A percentile compares a stretch with the other conserved stretches of the same genome.
These are phyloP conservation scores for Melanogrammus aeglefinus DNA, from an alignment of 2,797 vertebrate species.

Conservation along the genomic window DNA sequence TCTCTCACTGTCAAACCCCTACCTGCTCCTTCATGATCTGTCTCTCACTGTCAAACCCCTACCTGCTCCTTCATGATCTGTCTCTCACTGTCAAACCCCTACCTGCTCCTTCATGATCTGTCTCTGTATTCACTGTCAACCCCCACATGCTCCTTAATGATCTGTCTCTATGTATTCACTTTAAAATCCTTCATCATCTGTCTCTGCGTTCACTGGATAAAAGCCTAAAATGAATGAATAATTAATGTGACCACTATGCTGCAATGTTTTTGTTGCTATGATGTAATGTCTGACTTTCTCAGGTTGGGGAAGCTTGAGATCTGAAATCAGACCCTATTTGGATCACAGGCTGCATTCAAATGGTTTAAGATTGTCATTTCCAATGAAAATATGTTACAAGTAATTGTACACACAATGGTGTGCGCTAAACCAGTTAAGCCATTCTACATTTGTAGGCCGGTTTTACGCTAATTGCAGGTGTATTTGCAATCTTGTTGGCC, in stretches of 20 bases:
- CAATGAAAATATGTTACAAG: neutral
- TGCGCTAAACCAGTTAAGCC: neutral
- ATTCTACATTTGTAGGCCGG: neutral
- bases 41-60: too few species aligned
- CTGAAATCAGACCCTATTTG: neutral
- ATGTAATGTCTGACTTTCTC: neutral
- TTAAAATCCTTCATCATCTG: neutral
- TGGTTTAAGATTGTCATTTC: neutral
- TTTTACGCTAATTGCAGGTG: neutral
- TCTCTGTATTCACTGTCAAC: too few species aligned
- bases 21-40: too few species aligned
- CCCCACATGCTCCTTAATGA: too few species aligned
- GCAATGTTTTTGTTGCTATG: neutral
- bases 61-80: too few species aligned
- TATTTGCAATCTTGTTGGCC: neutral
- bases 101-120: too few species aligned
- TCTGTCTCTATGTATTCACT: too few species aligned
- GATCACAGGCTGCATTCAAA: neutral
- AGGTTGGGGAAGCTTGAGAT: neutral
- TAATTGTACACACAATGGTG: neutral
- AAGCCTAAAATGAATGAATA: constrained; percentile 2
- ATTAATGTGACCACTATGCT: neutral
- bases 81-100: too few species aligned
- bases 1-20: too few species aligned
- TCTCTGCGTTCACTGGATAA: neutral